phyloP scores from a whole-genome alignment of 2,797 vertebrate genomes.

The Cottoperca gobio region DNA sequence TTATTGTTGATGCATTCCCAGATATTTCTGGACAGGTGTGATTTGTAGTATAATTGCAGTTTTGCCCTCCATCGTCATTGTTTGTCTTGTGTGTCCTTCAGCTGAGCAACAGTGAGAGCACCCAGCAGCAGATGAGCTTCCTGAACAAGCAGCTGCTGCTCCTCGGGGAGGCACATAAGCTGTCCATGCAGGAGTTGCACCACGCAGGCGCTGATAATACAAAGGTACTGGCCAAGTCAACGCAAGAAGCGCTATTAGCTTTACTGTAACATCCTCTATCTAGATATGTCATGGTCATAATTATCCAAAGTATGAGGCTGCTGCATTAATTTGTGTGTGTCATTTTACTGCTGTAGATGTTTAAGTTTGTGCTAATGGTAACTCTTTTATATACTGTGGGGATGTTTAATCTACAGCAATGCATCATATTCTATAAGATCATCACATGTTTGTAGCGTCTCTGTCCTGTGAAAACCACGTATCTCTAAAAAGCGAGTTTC shows the following conservation, averaged over 20 bases:
- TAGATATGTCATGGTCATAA: neutral
- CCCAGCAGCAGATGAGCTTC: conserved; percentile 99
- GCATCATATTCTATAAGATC: too few relatives aligned
- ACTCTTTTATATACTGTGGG: too few relatives aligned
- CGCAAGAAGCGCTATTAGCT: neutral
- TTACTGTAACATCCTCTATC: neutral
- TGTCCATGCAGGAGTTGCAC: conserved; percentile 93
- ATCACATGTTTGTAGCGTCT: too few relatives aligned
- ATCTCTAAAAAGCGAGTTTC: too few relatives aligned
- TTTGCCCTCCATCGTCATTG: conserved; percentile 73
- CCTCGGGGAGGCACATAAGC: conserved; percentile 96
- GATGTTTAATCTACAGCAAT: too few relatives aligned
- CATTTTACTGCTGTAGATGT: too few relatives aligned
- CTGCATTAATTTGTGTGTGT: too few relatives aligned
- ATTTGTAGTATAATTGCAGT: conserved; percentile 54
- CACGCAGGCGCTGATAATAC: conserved; percentile 89
- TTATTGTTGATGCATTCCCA: conserved; percentile 4
- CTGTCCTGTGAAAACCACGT: too few relatives aligned
- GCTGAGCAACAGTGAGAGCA: conserved; percentile 95
- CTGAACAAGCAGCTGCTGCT: conserved; percentile 97
- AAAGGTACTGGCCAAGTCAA: conserved; percentile 87
- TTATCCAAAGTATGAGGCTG: neutral
- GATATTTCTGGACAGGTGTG: conserved; percentile 32
- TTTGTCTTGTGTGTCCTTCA: conserved; percentile 80
- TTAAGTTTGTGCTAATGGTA: too few relatives aligned